A percentile compares a stretch with the other conserved stretches of the same genome.
phyloP scores from a whole-genome alignment of 2,113 vertebrate genomes.

The Ginglymostoma cirratum region DNA sequence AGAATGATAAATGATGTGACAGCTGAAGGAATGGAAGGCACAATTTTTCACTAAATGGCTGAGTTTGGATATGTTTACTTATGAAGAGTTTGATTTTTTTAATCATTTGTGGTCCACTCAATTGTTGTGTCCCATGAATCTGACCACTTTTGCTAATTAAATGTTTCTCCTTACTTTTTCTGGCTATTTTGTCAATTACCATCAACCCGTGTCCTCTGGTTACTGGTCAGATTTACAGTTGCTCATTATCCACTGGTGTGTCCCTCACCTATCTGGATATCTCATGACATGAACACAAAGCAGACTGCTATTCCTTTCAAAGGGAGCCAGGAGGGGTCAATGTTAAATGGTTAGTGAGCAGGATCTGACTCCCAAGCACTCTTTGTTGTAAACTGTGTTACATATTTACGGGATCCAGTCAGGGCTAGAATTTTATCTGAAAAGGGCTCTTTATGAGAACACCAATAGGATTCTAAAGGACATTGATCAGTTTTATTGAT shows the following conservation, averaged over 20 bases:
- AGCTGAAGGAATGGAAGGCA: not conserved
- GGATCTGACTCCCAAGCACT: not conserved
- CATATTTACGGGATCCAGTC: not conserved
- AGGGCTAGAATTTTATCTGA: not conserved
- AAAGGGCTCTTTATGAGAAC: not conserved
- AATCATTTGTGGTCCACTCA: not conserved
- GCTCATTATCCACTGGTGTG: not conserved
- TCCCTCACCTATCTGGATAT: not conserved
- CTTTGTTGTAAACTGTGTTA: not conserved
- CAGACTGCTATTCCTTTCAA: not conserved
- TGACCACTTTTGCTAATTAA: not conserved
- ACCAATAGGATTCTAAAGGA: not conserved
- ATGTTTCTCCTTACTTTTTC: not conserved
- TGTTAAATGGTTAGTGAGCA: not conserved
- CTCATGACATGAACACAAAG: not conserved
- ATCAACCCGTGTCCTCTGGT: too few relatives aligned
- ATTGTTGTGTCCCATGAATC: not conserved
- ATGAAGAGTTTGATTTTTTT: not conserved
- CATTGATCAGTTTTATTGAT: conserved; percentile 4
- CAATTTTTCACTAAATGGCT: not conserved
- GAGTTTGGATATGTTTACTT: not conserved
- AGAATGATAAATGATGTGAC: not conserved
- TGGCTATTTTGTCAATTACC: not conserved
- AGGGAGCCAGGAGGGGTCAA: too few relatives aligned
- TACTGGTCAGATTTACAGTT: too few relatives aligned